Evolutionary conservation across 2,113 vertebrate genomes (phyloP).

Genomic region (Mystacornis crossleyi): DNA sequence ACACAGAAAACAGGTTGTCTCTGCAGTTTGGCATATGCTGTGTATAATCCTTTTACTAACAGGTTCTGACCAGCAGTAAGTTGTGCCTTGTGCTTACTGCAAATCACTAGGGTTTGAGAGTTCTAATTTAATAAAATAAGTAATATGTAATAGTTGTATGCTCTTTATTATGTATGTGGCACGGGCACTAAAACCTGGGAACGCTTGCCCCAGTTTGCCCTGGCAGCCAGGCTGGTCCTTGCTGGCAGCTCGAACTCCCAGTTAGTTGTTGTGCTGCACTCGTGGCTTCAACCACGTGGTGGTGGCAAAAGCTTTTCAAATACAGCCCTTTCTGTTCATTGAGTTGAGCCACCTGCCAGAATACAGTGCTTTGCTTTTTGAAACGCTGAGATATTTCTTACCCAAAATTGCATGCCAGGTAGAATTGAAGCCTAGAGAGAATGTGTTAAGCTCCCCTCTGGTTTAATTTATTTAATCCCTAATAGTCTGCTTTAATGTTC

Average conservation of each 20-base stretch:
- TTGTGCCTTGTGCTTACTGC: background rate
- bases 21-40: background rate
- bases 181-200: fast-evolving
- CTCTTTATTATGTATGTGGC: background rate
- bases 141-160: background rate
- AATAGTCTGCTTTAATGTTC: background rate
- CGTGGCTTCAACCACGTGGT: slow-evolving; percentile 27
- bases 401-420: background rate
- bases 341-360: background rate
- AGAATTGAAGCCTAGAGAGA: background rate
- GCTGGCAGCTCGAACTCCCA: background rate
- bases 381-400: background rate
- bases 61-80: background rate
- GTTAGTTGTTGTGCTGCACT: background rate
- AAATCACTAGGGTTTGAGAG: background rate
- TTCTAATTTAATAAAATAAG: slow-evolving; percentile 24
- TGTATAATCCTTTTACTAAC: background rate
- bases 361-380: background rate
- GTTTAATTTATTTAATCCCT: slow-evolving; percentile 32
- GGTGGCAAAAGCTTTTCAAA: slow-evolving; percentile 51
- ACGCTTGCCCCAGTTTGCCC: background rate
- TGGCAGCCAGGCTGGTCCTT: background rate
- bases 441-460: background rate
- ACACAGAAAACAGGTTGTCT: background rate
- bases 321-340: background rate